Percentiles rank a stretch among this genome's conserved stretches.
Evolutionary conservation across 2,797 vertebrate genomes (phyloP).

Genomic region (Cottoperca gobio): DNA sequence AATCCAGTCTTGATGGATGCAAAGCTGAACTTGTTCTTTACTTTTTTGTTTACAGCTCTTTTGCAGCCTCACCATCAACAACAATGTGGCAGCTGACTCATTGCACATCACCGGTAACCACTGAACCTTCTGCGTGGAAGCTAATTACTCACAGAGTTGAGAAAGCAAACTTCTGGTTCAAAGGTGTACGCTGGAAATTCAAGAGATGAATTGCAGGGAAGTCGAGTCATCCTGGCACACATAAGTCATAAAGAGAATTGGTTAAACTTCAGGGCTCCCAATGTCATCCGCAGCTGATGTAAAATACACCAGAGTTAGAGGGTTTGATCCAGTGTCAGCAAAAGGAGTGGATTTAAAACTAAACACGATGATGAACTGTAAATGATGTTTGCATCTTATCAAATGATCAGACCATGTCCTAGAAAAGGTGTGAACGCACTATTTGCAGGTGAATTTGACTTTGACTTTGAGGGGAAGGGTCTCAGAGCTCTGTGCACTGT

Average conservation of each 20-base stretch:
- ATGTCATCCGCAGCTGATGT: neutral
- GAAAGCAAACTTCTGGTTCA: neutral
- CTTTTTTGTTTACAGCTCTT: neutral
- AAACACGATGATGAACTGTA: neutral
- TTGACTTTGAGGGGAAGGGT: neutral
- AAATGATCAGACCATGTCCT: neutral
- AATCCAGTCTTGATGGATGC: neutral
- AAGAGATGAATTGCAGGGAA: neutral
- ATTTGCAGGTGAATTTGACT: neutral
- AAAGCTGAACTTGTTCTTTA: neutral
- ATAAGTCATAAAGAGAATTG: constrained; percentile 1
- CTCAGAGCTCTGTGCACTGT: constrained; percentile 1
- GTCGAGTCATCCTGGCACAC: neutral
- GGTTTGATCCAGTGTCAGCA: neutral
- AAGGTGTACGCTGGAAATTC: neutral
- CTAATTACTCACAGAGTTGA: neutral
- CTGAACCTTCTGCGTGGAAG: neutral
- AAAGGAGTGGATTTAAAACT: neutral
- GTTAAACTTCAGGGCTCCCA: neutral
- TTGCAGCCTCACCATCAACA: neutral
- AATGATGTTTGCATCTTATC: neutral
- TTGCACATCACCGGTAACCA: neutral
- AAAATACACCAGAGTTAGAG: neutral
- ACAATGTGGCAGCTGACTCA: neutral
- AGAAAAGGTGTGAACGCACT: neutral